Conservation (phyloP, 2,888 invertebrate species). For the Mycalesis mineus region DNA sequence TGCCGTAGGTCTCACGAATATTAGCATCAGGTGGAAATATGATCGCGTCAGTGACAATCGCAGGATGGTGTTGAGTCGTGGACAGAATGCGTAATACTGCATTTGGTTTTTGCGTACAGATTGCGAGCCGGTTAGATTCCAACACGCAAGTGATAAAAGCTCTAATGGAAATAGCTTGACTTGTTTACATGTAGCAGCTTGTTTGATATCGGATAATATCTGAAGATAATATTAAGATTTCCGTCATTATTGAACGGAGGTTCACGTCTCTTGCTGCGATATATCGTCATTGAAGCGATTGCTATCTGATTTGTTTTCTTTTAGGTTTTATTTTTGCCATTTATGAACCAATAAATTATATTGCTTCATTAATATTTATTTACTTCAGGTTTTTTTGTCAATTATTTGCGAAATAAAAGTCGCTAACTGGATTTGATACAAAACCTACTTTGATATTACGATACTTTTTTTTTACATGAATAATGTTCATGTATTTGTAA, state of each 20-base stretch:
- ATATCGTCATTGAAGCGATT: conserved; percentile 2
- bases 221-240: conserved; percentile 15
- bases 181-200: conserved; percentile 17
- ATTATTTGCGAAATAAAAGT: no score
- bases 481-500: no score
- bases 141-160: conserved; percentile 19
- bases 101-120: conserved; percentile 16
- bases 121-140: conserved; percentile 18
- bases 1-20: not conserved
- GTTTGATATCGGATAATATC: conserved; percentile 6
- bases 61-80: conserved; percentile 10
- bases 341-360: no score
- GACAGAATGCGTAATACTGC: conserved; percentile 13
- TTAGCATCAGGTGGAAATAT: conserved; percentile 15
- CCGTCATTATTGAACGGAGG: conserved; percentile 15
- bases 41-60: conserved; percentile 14
- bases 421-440: no score
- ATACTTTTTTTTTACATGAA: no score
- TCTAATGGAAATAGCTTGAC: conserved; percentile 18
- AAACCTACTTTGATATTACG: no score
- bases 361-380: no score
- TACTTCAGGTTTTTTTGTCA: no score
- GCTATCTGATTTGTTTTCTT: not conserved
- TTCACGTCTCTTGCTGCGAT: not conserved
- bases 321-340: not conserved